A percentile compares a stretch with the other conserved stretches of the same genome.
phyloP scores from a whole-genome alignment of 1,140 invertebrate genomes.

The Zaprionus kolodkinae region DNA sequence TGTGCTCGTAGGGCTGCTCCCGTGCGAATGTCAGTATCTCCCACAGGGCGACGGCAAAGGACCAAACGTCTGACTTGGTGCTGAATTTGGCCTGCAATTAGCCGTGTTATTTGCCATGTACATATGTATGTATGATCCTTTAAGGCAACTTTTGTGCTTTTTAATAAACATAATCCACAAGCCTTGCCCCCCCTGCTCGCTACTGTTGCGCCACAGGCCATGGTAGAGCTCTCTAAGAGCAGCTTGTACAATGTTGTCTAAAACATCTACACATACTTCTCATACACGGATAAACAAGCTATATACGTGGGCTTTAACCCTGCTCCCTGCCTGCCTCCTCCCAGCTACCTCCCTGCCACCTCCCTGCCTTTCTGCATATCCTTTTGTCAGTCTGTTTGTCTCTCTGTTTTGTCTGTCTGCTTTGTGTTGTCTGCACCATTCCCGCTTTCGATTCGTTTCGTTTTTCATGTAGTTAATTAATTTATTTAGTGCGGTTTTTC shows the following conservation, averaged over 20 bases:
- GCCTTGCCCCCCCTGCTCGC: constrained; percentile 5
- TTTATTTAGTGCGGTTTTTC: constrained; percentile 77
- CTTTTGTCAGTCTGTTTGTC: constrained; percentile 41
- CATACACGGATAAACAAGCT: constrained; percentile 1
- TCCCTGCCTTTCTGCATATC: constrained; percentile 38
- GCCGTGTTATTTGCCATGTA: constrained; percentile 44
- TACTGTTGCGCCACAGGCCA: constrained; percentile 54
- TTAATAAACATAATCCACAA: constrained; percentile 57
- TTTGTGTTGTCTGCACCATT: constrained; percentile 32
- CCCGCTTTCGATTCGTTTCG: constrained; percentile 1
- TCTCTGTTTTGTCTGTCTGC: constrained; percentile 32
- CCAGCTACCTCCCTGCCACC: constrained; percentile 27
- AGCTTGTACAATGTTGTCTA: constrained; percentile 48
- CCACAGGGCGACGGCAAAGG: constrained; percentile 95
- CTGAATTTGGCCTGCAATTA: constrained; percentile 90
- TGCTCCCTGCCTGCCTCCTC: constrained; percentile 21
- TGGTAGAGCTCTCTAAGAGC: constrained; percentile 56
- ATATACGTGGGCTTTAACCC: constrained; percentile 35
- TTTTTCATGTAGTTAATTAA: constrained; percentile 75
- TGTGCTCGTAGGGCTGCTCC: constrained; percentile 92
- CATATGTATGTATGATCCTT: constrained; percentile 56
- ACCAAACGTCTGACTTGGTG: constrained; percentile 94
- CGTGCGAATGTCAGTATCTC: constrained; percentile 94
- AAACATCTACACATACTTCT: constrained; percentile 34
- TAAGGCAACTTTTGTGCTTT: constrained; percentile 70